phyloP scores from a whole-genome alignment of 1,140 invertebrate species.

The Drosophila parabipectinata region DNA sequence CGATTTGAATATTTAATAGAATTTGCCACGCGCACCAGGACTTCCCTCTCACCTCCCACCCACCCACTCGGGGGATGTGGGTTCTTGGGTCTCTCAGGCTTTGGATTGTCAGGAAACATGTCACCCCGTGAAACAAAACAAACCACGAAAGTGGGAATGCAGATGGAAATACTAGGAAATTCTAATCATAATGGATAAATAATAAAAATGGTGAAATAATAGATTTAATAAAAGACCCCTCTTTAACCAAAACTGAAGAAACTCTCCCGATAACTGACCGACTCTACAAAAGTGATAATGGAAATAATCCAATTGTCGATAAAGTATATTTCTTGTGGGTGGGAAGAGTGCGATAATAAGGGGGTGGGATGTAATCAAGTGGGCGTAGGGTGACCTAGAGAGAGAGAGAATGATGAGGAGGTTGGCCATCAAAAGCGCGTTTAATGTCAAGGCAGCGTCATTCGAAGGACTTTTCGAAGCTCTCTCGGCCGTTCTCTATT shows the following conservation, averaged over 20 bases:
- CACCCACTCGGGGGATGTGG: background rate
- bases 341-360: constrained; percentile 1
- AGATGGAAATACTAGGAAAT: background rate
- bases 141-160: constrained; percentile 3
- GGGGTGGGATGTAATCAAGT: constrained; percentile 6
- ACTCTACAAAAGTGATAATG: background rate
- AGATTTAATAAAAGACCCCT: no score
- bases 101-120: no score
- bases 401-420: background rate
- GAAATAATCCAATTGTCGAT: background rate
- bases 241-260: no score
- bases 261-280: no score
- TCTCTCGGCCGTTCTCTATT: constrained; percentile 11
- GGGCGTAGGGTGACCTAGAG: background rate
- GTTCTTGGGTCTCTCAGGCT: no score
- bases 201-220: no score
- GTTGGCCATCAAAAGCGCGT: constrained; percentile 16
- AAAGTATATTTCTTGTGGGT: background rate
- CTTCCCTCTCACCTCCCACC: constrained; percentile 7
- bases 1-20: constrained; percentile 70
- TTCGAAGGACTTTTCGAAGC: constrained; percentile 37
- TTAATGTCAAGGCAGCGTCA: constrained; percentile 57
- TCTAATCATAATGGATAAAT: no score
- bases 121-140: constrained; percentile 18
- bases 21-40: constrained; percentile 59